Evolutionary conservation across 1,140 invertebrate species (phyloP), one percentile per base, ranked within the genome.

Genomic region (Drosophila pandora): DNA sequence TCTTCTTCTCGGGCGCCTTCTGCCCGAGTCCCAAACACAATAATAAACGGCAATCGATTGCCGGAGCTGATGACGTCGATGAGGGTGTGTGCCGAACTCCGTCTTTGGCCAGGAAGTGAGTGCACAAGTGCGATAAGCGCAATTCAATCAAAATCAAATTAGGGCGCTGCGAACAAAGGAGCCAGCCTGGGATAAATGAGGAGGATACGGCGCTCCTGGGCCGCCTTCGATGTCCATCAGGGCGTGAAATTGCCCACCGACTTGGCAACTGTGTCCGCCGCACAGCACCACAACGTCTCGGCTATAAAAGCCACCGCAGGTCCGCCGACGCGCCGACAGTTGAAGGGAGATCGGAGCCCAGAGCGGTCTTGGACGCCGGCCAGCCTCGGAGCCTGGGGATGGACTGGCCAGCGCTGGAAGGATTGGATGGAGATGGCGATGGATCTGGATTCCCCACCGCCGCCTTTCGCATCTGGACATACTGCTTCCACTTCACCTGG

Each of bases 81-180:
- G 49, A 37, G 21, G 48, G 47, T 25, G 5, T 17, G 17, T 8
- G 6, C n/a, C 17, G 10, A 58, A 55, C 61, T 34, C 34, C 39
- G n/a, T 39, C 17, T 13, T 34, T 3, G 10, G 34, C 12, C 34
- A 37, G 32, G 28, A 32, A 34, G 10, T 52, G 75, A 60, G 60
- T 90, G 88, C 88, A 88, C 82, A 88, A 63, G 57, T 79, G 79
- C 80, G 88, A 90, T 90, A 90, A 90, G 79, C 52, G 70, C 48
- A 73, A 64, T 79, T 81, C 83, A 90, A 90, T 90, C 88, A 84
- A 81, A 73, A 85, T 64, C 77, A 61, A 87, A 77, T 88, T 88
- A 83, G 75, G 79, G 63, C 62, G 83, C 75, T 83, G 47, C 77
- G 74, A 79, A 63, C 78, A 88, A 88, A 70, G 58, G 37, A 72